Conservation (phyloP, 2,113 vertebrate species). For the Mus musculus region DNA sequence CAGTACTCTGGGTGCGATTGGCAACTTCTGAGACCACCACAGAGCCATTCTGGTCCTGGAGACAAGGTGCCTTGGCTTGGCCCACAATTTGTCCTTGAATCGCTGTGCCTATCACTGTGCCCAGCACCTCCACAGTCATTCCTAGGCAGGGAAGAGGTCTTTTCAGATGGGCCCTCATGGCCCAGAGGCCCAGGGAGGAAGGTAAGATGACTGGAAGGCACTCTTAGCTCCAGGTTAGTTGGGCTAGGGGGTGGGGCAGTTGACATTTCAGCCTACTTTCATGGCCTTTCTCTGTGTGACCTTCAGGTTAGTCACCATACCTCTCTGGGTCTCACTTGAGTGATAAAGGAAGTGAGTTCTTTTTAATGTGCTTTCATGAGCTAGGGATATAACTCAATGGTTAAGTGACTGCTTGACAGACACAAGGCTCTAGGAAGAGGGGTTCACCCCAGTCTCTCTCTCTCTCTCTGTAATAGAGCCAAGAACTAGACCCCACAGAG, state of each 20-base stretch:
- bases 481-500: neutral
- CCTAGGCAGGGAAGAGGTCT: conserved; percentile 85
- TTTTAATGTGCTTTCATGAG: conserved; percentile 27
- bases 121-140: conserved; percentile 97
- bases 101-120: conserved; percentile 94
- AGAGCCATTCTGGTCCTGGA: conserved; percentile 73
- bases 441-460: no score
- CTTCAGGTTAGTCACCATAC: neutral
- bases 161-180: neutral
- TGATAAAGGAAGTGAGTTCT: neutral
- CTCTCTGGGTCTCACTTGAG: conserved; percentile 32
- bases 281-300: conserved; percentile 22
- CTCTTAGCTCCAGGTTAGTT: neutral
- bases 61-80: conserved; percentile 87
- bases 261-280: neutral
- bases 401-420: neutral
- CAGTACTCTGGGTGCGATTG: conserved; percentile 83
- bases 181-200: neutral
- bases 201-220: neutral
- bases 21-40: conserved; percentile 76
- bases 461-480: neutral
- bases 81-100: conserved; percentile 98
- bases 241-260: neutral
- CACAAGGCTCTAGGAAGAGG: neutral
- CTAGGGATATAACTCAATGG: neutral